Percentiles rank a stretch among this genome's conserved stretches.
Conservation (phyloP, 1,140 invertebrate genomes). For the Uloborus diversus region DNA sequence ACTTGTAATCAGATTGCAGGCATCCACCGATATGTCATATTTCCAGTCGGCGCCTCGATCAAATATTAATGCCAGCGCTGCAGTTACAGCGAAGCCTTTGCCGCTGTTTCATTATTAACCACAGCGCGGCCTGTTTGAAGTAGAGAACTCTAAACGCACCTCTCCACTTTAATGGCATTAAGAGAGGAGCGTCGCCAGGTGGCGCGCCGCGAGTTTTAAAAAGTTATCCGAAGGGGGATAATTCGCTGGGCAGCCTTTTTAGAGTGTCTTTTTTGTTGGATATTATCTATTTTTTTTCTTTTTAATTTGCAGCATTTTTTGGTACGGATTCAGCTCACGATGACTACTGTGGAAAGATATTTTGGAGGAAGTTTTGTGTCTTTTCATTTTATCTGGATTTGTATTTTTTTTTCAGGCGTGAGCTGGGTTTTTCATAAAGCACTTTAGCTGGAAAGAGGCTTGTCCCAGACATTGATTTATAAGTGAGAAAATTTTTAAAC, state of each 20-base stretch:
- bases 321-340: neutral
- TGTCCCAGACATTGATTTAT: too few relatives aligned
- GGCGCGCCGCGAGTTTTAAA: slow-evolving; percentile 35
- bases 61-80: slow-evolving; percentile 46
- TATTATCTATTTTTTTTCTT: neutral
- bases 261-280: neutral
- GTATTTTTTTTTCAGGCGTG: too few relatives aligned
- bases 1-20: slow-evolving; percentile 44
- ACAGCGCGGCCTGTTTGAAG: slow-evolving; percentile 48
- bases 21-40: slow-evolving; percentile 53
- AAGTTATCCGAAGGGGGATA: slow-evolving; percentile 5
- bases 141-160: slow-evolving; percentile 43
- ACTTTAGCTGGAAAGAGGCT: too few relatives aligned
- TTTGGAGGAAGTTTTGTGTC: neutral
- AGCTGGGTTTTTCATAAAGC: too few relatives aligned
- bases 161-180: slow-evolving; percentile 52
- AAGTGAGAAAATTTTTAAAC: too few relatives aligned
- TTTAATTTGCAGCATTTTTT: neutral
- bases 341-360: neutral
- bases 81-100: neutral
- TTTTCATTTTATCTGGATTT: neutral
- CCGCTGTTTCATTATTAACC: slow-evolving; percentile 52
- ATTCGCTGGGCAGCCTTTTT: neutral
- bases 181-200: slow-evolving; percentile 23
- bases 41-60: slow-evolving; percentile 29